Percentiles rank a stretch among this genome's conserved stretches.
These are phyloP conservation scores for Heliconius cydno DNA, from an alignment of 2,888 invertebrate species.

Conservation along the genomic window DNA sequence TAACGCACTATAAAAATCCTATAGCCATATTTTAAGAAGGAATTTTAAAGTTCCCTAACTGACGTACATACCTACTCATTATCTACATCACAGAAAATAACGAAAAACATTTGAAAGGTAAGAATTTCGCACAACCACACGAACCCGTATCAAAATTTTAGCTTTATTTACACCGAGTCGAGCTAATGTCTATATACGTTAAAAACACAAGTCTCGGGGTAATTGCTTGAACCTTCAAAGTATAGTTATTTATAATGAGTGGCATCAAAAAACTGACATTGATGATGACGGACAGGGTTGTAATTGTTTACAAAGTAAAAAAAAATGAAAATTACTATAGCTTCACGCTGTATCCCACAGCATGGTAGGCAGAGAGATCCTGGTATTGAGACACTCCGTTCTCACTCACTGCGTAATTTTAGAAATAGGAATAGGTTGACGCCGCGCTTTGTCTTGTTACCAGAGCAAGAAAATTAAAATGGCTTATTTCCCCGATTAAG, in stretches of 20 bases:
- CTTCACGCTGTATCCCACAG: neutral
- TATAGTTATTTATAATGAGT: constrained; percentile 15
- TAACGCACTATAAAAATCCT: neutral
- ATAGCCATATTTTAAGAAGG: neutral
- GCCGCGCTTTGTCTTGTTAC: neutral
- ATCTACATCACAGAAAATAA: neutral
- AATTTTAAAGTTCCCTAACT: neutral
- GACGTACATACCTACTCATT: neutral
- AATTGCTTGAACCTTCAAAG: constrained; percentile 31
- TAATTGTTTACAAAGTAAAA: neutral
- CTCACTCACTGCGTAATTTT: neutral
- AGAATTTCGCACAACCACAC: neutral
- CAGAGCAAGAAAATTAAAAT: no score
- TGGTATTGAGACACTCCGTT: no score
- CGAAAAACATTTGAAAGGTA: neutral
- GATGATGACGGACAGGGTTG: neutral
- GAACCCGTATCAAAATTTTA: neutral
- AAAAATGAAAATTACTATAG: neutral
- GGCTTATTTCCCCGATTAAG: neutral
- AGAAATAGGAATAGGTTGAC: neutral
- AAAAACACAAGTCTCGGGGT: constrained; percentile 16
- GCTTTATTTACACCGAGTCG: constrained; percentile 1
- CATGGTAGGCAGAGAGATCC: neutral
- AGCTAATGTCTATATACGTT: constrained; percentile 24
- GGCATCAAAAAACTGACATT: constrained; percentile 15